Conservation (phyloP, 2,113 vertebrate genomes). For the Nyctereutes procyonoides region DNA sequence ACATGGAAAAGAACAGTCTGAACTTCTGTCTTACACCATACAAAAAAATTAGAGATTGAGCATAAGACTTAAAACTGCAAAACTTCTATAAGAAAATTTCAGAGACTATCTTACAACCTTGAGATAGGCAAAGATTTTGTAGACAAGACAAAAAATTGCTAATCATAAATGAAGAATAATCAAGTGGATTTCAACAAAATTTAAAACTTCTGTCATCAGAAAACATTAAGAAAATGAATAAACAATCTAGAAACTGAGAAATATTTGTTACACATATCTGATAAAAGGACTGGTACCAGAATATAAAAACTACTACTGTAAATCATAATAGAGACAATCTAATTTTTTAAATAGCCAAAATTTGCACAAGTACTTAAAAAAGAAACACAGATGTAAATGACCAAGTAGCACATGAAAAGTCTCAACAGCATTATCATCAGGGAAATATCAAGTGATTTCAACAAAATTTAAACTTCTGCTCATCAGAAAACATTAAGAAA, state of each 20-base stretch:
- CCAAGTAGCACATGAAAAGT: neutral
- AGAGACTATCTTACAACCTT: neutral
- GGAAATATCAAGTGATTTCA: too few species aligned
- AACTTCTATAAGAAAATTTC: neutral
- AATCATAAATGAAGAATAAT: neutral
- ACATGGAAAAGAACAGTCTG: neutral
- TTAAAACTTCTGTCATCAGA: neutral
- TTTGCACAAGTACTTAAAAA: neutral
- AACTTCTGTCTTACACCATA: neutral
- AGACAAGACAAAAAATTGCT: neutral
- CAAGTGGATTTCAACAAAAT: neutral
- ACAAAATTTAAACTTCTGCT: too few species aligned
- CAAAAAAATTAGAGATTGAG: neutral
- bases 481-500: too few species aligned
- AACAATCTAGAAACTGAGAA: conserved; percentile 6
- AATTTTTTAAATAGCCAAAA: neutral
- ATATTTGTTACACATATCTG: neutral
- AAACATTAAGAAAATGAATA: neutral
- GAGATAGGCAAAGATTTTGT: neutral
- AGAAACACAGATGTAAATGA: neutral
- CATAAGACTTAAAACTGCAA: neutral
- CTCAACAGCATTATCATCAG: neutral
- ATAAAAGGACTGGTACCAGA: neutral
- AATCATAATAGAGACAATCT: neutral
- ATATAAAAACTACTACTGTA: conserved; percentile 7